These are phyloP conservation scores for Pseudolycoriella hygida DNA, from an alignment of 2,888 invertebrate genomes.

Conservation along the genomic window DNA sequence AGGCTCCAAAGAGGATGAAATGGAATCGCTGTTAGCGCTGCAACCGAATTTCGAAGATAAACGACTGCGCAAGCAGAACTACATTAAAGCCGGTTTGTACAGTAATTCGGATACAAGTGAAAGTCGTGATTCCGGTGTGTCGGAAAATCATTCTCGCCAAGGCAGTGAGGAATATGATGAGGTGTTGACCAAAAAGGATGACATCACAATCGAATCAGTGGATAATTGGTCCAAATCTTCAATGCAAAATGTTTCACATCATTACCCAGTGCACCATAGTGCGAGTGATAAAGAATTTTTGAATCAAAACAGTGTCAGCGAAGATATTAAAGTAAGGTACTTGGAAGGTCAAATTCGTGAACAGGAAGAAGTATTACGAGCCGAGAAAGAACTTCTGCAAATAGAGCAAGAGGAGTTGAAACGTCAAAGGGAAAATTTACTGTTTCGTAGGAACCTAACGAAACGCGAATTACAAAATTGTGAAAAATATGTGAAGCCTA, in stretches of 20 bases:
- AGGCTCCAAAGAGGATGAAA: slow-evolving; percentile 48
- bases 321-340: slow-evolving; percentile 38
- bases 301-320: slow-evolving; percentile 16
- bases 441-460: slow-evolving; percentile 45
- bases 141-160: slow-evolving; percentile 58
- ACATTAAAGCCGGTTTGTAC: slow-evolving; percentile 51
- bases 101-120: slow-evolving; percentile 49
- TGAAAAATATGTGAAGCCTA: slow-evolving; percentile 21
- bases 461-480: slow-evolving; percentile 31
- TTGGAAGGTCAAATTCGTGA: slow-evolving; percentile 47
- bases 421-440: slow-evolving; percentile 52
- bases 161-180: slow-evolving; percentile 70
- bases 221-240: slow-evolving; percentile 24
- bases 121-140: slow-evolving; percentile 63
- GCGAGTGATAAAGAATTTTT: slow-evolving; percentile 23
- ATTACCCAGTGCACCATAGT: neutral
- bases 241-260: neutral
- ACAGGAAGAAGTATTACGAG: slow-evolving; percentile 57
- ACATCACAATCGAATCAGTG: slow-evolving; percentile 44
- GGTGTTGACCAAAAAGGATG: slow-evolving; percentile 34
- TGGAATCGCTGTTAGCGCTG: slow-evolving; percentile 47
- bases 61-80: slow-evolving; percentile 56
- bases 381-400: slow-evolving; percentile 60
- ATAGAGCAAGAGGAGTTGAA: slow-evolving; percentile 61
- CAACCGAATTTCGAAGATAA: slow-evolving; percentile 65